These are phyloP conservation scores for Rhopalosiphum padi DNA, from an alignment of 1,140 invertebrate species.

Conservation along the genomic window DNA sequence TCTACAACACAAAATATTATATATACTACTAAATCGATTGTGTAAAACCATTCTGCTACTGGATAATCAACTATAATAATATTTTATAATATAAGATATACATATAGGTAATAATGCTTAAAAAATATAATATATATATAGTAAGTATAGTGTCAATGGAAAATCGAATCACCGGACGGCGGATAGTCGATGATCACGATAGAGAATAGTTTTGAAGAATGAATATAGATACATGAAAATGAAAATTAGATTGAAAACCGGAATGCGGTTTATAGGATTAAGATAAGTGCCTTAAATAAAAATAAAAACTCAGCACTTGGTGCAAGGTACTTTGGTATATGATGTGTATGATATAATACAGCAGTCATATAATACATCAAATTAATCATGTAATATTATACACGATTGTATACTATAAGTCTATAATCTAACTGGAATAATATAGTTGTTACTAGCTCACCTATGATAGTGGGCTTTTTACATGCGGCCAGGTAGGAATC, in stretches of 20 bases:
- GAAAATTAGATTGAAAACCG: not conserved
- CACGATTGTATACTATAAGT: not conserved
- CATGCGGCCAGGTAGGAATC: conserved; percentile 66
- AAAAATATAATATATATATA: not conserved
- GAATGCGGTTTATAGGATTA: not conserved
- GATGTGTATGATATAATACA: not conserved
- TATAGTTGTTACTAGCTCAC: conserved; percentile 36
- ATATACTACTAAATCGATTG: conserved; percentile 2
- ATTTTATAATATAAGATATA: not conserved
- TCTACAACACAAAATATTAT: conserved; percentile 28
- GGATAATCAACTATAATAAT: not conserved
- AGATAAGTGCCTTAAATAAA: not conserved
- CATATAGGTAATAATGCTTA: not conserved
- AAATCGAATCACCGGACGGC: not conserved
- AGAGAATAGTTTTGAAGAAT: conserved; percentile 9
- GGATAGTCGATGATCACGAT: not conserved
- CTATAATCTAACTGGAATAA: not conserved
- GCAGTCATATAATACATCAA: not conserved
- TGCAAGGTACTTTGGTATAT: not conserved
- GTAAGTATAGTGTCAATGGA: not conserved
- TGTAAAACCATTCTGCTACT: not conserved
- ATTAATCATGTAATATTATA: not conserved
- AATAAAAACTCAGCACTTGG: not conserved
- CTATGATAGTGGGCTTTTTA: conserved; percentile 62
- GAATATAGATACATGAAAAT: not conserved